Evolutionary conservation across 2,113 vertebrate genomes (phyloP).

Genomic region (Gadus chalcogrammus): DNA sequence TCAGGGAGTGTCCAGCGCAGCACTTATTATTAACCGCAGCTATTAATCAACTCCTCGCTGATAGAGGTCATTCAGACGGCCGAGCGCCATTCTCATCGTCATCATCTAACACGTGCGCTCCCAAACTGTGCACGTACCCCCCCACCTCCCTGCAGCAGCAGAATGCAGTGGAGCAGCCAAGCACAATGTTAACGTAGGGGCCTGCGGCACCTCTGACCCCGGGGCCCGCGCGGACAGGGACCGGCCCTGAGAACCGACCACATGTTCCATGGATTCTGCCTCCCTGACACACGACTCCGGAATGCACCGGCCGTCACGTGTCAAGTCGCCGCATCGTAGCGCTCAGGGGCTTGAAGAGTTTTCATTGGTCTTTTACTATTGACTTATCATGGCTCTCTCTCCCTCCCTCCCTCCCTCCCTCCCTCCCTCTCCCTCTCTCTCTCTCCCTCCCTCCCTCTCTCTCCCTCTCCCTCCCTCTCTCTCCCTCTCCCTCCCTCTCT

Average conservation of each 20-base stretch:
- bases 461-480: background rate
- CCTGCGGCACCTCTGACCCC: too few species aligned
- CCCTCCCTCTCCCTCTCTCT: background rate
- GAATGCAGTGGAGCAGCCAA: too few species aligned
- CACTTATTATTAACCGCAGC: too few species aligned
- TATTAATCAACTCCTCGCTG: too few species aligned
- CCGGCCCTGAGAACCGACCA: too few species aligned
- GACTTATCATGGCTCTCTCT: slow-evolving; percentile 24
- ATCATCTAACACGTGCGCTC: too few species aligned
- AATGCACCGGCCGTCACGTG: slow-evolving; percentile 19
- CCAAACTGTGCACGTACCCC: too few species aligned
- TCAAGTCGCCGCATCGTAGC: slow-evolving; percentile 4
- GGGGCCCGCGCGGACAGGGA: too few species aligned
- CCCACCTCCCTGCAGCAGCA: too few species aligned
- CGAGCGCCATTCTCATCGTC: too few species aligned
- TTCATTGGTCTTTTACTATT: slow-evolving; percentile 16
- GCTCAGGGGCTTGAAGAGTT: background rate
- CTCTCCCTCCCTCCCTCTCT: background rate
- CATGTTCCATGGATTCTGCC: background rate
- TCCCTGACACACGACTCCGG: slow-evolving; percentile 13
- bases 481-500: background rate
- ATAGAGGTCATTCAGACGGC: too few species aligned
- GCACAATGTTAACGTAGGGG: too few species aligned
- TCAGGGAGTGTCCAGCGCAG: background rate
- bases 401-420: background rate